Conservation (phyloP, 2,797 vertebrate genomes). For the Phoebastria nigripes region DNA sequence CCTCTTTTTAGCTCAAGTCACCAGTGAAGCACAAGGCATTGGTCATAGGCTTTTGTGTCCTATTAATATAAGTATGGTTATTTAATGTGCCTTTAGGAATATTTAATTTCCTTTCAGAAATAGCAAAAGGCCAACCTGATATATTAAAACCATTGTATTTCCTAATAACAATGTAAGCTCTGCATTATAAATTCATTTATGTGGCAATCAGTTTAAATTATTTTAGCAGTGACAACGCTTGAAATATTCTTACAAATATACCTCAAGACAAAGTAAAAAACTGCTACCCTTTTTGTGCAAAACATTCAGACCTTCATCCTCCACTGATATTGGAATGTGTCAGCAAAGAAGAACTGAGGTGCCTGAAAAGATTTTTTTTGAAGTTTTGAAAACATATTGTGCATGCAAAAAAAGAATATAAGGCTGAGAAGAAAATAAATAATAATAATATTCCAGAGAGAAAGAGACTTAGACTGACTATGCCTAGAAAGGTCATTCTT, state of each 20-base stretch:
- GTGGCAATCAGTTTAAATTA: background rate
- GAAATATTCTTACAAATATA: background rate
- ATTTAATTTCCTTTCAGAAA: background rate
- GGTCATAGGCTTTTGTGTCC: background rate
- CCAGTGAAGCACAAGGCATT: background rate
- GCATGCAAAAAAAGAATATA: background rate
- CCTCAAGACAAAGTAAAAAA: background rate
- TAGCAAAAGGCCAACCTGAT: background rate
- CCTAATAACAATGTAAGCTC: background rate
- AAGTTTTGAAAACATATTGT: background rate
- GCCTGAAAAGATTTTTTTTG: background rate
- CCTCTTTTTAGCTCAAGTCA: background rate
- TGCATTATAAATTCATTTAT: background rate
- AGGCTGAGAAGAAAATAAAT: background rate
- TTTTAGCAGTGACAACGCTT: background rate
- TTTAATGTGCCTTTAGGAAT: background rate
- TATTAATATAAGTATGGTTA: background rate
- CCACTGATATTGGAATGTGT: background rate
- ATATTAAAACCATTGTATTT: background rate
- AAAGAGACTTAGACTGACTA: background rate
- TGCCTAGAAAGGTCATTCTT: background rate
- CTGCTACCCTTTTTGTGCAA: background rate
- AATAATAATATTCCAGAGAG: background rate
- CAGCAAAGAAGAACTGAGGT: background rate
- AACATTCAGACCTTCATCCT: background rate